A percentile compares a stretch with the other conserved stretches of the same genome.
phyloP scores from a whole-genome alignment of 2,888 invertebrate species.

The Pheosia gnoma region DNA sequence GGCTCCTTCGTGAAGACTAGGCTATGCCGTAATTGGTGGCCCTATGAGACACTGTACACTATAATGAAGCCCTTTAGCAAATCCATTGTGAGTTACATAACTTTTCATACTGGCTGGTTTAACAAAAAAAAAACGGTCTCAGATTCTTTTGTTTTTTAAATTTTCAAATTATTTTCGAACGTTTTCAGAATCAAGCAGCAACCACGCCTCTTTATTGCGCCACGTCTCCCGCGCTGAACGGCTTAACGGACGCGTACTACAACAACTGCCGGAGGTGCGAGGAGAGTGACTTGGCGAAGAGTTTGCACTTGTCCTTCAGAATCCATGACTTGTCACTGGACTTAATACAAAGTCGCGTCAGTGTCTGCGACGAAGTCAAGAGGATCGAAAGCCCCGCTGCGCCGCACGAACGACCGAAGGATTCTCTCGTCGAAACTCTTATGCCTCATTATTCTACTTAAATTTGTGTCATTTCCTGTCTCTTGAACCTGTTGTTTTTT shows the following conservation, averaged over 20 bases:
- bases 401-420: conserved; percentile 30
- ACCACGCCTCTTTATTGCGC: conserved; percentile 95
- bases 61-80: conserved; percentile 95
- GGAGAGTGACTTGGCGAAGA: conserved; percentile 64
- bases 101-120: neutral
- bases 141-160: too few relatives aligned
- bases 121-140: too few relatives aligned
- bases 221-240: conserved; percentile 90
- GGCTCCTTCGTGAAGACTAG: conserved; percentile 94
- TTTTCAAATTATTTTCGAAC: neutral
- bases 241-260: conserved; percentile 93
- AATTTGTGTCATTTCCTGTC: conserved; percentile 7
- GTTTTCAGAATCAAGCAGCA: conserved; percentile 93
- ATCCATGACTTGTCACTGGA: conserved; percentile 59
- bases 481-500: neutral
- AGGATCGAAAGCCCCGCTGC: conserved; percentile 13
- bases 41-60: conserved; percentile 89
- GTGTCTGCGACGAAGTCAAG: conserved; percentile 22
- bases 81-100: conserved; percentile 87
- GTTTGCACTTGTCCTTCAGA: conserved; percentile 65
- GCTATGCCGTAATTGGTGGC: conserved; percentile 92
- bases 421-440: conserved; percentile 41
- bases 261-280: conserved; percentile 92
- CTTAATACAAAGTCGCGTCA: conserved; percentile 49
- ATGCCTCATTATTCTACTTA: conserved; percentile 46